Evolutionary conservation across 37 sponge, comb jelly and placozoan species (phyloP), one percentile per base, ranked within the genome.

Genomic region (Hexactinellida sp.): DNA sequence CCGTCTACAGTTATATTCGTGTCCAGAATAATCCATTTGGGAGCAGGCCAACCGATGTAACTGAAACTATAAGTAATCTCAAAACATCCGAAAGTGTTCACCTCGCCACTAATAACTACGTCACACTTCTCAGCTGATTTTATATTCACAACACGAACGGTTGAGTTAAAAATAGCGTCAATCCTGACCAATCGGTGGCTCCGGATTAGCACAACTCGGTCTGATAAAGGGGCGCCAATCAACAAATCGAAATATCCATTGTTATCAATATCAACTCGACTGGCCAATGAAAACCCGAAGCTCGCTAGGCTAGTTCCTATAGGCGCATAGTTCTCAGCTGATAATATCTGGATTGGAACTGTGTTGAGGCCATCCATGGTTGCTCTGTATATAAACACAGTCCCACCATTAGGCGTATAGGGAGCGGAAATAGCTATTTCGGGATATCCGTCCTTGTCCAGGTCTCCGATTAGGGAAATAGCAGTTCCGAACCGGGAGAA

Each of bases 151-250:
- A 25, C 76, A 63, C 13, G 32, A 32, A n/a, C 3, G 3, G 76
- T 63, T 63, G 76, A 63, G 30, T 1, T 25, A n/a, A 63, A 63
- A n/a, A 25, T 63, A 63, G 76, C 76, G 13, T n/a, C 76, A 63
- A 63, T 63, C 13, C 76, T 63, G 30, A 63, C 76, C 76, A 63
- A 63, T 63, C 76, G 25, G 30, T 63, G 25, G 76, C 76, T 63
- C 3, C 76, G 76, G 3, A 63, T 23, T 7, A 63, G 76, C 25
- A 63, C 21, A 5, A n/a, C 76, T 32, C 3, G 30, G 28, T 63
- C 76, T 3, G 21, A n/a, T n/a, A 63, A n/a, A 10, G 76, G 76
- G 5, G 76, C 76, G 21, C 76, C 76, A 25, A 63, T 63, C 34
- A 63, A n/a, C 13, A 63, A n/a, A n/a, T 63, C 76, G 3, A 21